These are phyloP conservation scores for Laspeyria flexula DNA, from an alignment of 2,888 invertebrate species.

Conservation along the genomic window DNA sequence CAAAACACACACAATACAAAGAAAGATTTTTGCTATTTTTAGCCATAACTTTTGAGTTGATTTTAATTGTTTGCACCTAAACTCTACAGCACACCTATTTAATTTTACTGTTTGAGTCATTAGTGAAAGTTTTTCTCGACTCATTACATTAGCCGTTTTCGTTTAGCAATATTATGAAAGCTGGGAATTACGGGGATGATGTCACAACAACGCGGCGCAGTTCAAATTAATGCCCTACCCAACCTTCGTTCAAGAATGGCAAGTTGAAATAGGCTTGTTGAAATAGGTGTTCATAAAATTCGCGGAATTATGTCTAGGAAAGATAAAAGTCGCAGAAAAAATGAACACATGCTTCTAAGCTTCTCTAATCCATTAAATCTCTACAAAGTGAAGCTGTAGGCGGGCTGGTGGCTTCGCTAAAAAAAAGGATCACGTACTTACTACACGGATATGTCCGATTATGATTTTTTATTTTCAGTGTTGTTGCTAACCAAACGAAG, in stretches of 20 bases:
- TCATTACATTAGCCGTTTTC: conserved; percentile 7
- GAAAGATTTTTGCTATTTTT: no score
- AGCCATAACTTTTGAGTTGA: no score
- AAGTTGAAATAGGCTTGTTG: no score
- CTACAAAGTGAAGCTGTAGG: no score
- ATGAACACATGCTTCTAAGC: no score
- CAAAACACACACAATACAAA: no score
- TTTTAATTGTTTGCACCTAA: not conserved
- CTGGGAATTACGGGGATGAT: conserved; percentile 30
- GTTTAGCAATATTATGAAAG: conserved; percentile 29
- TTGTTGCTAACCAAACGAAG: not conserved
- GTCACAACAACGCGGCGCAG: conserved; percentile 27
- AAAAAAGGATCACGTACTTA: not conserved
- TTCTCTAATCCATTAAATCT: no score
- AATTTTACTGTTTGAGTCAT: not conserved
- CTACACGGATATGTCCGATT: not conserved
- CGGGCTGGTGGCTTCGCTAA: not conserved
- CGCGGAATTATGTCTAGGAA: no score
- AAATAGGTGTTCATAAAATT: no score
- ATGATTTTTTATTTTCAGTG: not conserved
- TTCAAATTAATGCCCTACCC: conserved; percentile 10
- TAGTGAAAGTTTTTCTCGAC: conserved; percentile 27
- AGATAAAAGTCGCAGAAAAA: no score
- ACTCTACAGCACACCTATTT: not conserved
- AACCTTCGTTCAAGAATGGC: no score